Percentiles rank a stretch among this genome's conserved stretches.
Evolutionary conservation across 2,888 invertebrate genomes (phyloP).

Genomic region (Pediacus dermestoides): DNA sequence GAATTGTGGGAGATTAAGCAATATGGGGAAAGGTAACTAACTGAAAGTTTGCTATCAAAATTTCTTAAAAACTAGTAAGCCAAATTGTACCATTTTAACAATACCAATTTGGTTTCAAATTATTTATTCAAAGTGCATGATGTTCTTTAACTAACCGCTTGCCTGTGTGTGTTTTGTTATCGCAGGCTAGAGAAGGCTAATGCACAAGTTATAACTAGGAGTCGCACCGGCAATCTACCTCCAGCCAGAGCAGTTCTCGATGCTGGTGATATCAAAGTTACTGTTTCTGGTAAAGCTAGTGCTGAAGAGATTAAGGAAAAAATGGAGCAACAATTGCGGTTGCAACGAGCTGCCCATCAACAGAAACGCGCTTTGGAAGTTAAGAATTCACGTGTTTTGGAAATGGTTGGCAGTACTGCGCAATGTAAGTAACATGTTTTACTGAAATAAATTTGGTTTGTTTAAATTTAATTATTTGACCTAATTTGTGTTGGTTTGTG

Average conservation of each 20-base stretch:
- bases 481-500: constrained; percentile 7
- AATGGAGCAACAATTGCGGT: constrained; percentile 84
- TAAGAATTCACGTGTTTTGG: constrained; percentile 51
- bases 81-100: background rate
- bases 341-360: constrained; percentile 85
- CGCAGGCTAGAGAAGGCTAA: constrained; percentile 66
- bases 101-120: background rate
- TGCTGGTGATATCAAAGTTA: constrained; percentile 30
- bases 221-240: constrained; percentile 70
- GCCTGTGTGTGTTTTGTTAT: constrained; percentile 42
- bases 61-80: background rate
- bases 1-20: constrained; percentile 96
- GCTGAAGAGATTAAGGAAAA: constrained; percentile 81
- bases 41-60: background rate
- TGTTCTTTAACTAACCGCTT: constrained; percentile 35
- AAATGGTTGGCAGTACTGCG: constrained; percentile 54
- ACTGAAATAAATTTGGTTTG: constrained; percentile 10
- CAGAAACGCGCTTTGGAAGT: constrained; percentile 76
- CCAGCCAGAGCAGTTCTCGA: constrained; percentile 48
- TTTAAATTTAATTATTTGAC: constrained; percentile 4
- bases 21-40: constrained; percentile 77
- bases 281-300: constrained; percentile 58
- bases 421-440: constrained; percentile 52
- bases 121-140: constrained; percentile 2
- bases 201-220: constrained; percentile 74